Base-by-base conservation (phyloP, 1,140 invertebrate species). In the Drosophila santomea region DNA sequence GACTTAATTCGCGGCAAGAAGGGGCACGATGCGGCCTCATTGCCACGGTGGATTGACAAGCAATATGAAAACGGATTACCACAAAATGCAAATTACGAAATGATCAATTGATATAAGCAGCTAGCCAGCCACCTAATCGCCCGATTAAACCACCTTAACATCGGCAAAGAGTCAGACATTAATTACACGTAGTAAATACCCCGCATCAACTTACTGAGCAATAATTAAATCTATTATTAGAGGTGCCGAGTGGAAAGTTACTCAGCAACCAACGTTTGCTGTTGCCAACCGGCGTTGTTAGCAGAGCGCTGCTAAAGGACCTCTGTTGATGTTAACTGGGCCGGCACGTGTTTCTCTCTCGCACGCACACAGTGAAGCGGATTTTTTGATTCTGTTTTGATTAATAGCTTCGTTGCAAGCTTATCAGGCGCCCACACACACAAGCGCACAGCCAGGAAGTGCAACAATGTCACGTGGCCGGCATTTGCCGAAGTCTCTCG, bases 361-460 rank as follows among this genome's bases (percentile, higher is more conserved):
- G 66, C 78, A 72, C 71, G 48, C 82, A 81, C 69, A 75, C 69
- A 68, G 23, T 1, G 38, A 55, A 44, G 45, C 38, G 47, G 14
- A 60, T 52, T 90, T 91, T 88, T 91, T 84, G 83, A 83, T 81
- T 91, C 91, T 91, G 90, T 91, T 91, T 91, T 91, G 90, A 91
- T 91, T 91, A 90, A 91, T 83, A 88, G 75, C 52, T 91, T 91
- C 90, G 90, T 80, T 78, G 80, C 78, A 52, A 69, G 72, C 83
- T 84, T 84, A 84, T 84, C 78, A 88, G 8, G 73, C 52, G 39
- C 60, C 56, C 28, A 50, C 72, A 57, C 66, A 28, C 52, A 56
- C 10, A 51, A n/a, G 35, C 23, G 14, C 25, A n/a, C 71, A 35
- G 48, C 28, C 66, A 69, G 76, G 63, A 78, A 85, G 74, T 90